Conservation (phyloP, 2,797 vertebrate genomes). For the Eidolon dupreanum region DNA sequence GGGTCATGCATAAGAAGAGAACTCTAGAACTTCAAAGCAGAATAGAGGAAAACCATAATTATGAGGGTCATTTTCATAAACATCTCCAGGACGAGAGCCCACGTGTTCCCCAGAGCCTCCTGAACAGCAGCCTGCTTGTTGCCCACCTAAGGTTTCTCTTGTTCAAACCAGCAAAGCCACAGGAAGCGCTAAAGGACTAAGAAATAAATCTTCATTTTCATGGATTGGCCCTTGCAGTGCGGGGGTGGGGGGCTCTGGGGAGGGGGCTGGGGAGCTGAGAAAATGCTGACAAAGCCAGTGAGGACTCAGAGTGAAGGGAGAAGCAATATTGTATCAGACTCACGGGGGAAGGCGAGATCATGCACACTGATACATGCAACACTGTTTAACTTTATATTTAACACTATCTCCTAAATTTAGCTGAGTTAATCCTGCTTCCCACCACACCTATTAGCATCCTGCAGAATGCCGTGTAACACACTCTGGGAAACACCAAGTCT, state of each 20-base stretch:
- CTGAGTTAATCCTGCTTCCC: not conserved
- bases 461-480: accelerated
- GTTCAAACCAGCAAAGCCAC: not conserved
- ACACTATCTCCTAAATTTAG: not conserved
- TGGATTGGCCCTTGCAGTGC: not conserved
- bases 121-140: accelerated
- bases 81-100: not conserved
- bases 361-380: accelerated
- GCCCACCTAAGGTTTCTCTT: not conserved
- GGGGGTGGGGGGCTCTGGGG: not conserved
- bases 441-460: not conserved
- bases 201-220: not conserved
- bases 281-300: not conserved
- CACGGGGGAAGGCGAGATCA: too few relatives aligned
- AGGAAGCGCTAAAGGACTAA: not conserved
- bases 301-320: not conserved
- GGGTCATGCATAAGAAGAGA: slow-evolving; percentile 2
- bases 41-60: not conserved
- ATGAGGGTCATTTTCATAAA: slow-evolving; percentile 30
- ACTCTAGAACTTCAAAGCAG: not conserved
- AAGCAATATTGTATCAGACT: not conserved
- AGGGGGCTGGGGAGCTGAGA: not conserved
- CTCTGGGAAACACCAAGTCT: not conserved
- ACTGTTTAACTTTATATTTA: not conserved
- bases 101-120: not conserved